Evolutionary conservation across 2,888 invertebrate species (phyloP).

Genomic region (Punctoribates punctum): DNA sequence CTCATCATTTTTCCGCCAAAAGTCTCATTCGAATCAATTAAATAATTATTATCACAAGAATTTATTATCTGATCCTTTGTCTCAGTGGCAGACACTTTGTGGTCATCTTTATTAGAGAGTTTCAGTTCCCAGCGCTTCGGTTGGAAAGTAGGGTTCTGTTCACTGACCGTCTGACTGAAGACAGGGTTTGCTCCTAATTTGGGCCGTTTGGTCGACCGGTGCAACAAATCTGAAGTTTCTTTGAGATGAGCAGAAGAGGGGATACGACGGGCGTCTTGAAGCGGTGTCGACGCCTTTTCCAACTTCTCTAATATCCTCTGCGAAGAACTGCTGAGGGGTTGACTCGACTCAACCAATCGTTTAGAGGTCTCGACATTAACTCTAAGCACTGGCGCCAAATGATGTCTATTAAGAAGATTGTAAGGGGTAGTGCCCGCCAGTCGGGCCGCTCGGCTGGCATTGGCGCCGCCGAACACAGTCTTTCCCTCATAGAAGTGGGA

Average conservation of each 20-base stretch:
- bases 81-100: not conserved
- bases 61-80: not conserved
- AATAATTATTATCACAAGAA: constrained; percentile 28
- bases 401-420: constrained; percentile 40
- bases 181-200: constrained; percentile 52
- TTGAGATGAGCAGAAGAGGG: constrained; percentile 25
- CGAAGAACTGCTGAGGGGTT: constrained; percentile 66
- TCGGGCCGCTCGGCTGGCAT: constrained; percentile 48
- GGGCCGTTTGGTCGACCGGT: constrained; percentile 54
- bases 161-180: constrained; percentile 42
- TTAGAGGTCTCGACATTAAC: not conserved
- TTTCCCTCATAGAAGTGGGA: constrained; percentile 52
- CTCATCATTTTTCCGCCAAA: constrained; percentile 15
- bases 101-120: not conserved
- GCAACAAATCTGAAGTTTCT: constrained; percentile 44
- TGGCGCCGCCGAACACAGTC: constrained; percentile 53
- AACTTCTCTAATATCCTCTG: constrained; percentile 72
- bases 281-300: constrained; percentile 55
- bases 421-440: constrained; percentile 50
- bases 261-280: constrained; percentile 41
- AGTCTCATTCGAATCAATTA: constrained; percentile 23
- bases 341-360: not conserved
- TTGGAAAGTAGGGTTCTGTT: constrained; percentile 37
- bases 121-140: constrained; percentile 11
- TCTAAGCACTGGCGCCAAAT: constrained; percentile 4